A percentile compares a stretch with the other conserved stretches of the same genome.
phyloP scores from a whole-genome alignment of 1,140 invertebrate species.

The Hestina assimilis region DNA sequence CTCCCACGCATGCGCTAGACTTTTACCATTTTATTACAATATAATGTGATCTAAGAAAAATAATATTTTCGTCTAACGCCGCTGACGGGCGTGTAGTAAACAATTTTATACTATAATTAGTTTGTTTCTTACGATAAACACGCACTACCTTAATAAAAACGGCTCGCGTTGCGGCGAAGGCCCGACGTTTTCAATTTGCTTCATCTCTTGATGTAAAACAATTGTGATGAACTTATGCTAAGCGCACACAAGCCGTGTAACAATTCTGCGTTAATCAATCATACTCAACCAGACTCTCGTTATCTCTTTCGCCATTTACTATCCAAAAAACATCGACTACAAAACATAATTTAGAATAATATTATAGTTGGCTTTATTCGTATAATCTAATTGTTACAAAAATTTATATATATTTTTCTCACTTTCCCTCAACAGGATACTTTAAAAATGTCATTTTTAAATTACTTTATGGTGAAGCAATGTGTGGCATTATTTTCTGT shows the following conservation, averaged over 20 bases:
- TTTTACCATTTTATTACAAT: slow-evolving; percentile 73
- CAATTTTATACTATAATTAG: slow-evolving; percentile 75
- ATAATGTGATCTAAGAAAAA: slow-evolving; percentile 78
- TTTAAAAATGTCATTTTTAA: slow-evolving; percentile 30
- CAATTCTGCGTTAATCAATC: slow-evolving; percentile 14
- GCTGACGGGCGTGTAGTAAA: slow-evolving; percentile 63
- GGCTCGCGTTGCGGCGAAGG: slow-evolving; percentile 11
- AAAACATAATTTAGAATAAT: slow-evolving; percentile 61
- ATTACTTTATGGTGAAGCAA: not conserved
- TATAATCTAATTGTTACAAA: slow-evolving; percentile 40
- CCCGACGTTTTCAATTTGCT: slow-evolving; percentile 12
- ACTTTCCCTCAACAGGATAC: slow-evolving; percentile 45
- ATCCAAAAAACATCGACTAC: slow-evolving; percentile 26
- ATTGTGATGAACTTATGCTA: slow-evolving; percentile 22
- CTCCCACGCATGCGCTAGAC: slow-evolving; percentile 51
- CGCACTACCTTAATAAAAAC: slow-evolving; percentile 34
- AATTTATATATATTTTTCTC: slow-evolving; percentile 48
- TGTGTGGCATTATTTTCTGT: not conserved
- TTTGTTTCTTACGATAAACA: slow-evolving; percentile 57
- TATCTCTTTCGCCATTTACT: slow-evolving; percentile 13
- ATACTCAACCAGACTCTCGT: slow-evolving; percentile 7
- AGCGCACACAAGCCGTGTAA: slow-evolving; percentile 29
- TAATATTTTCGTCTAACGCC: slow-evolving; percentile 76
- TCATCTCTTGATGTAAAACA: not conserved
- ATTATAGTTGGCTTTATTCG: slow-evolving; percentile 10